Conservation (phyloP, 2,113 vertebrate genomes). For the Romanogobio albipinnatus region DNA sequence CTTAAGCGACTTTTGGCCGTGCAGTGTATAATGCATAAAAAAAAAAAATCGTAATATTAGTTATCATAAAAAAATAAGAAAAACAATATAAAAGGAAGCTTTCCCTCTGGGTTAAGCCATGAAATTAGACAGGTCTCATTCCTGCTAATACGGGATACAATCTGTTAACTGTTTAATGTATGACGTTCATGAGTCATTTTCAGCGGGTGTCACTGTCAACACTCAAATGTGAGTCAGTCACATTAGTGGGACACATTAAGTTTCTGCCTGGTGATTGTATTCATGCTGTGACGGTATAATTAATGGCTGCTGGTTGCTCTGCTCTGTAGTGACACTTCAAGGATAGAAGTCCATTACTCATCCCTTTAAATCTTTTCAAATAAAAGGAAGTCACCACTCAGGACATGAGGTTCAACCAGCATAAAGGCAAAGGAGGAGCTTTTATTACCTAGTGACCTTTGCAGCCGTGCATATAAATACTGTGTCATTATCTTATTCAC, state of each 20-base stretch:
- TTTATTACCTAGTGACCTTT: slow-evolving; percentile 48
- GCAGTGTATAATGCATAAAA: no score
- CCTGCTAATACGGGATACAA: slow-evolving; percentile 23
- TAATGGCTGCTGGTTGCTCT: slow-evolving; percentile 33
- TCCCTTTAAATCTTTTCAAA: slow-evolving; percentile 45
- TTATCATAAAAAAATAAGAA: background rate
- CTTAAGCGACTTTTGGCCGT: no score
- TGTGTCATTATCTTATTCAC: slow-evolving; percentile 41
- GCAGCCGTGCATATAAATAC: slow-evolving; percentile 34
- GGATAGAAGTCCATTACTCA: slow-evolving; percentile 44
- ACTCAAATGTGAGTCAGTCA: slow-evolving; percentile 29
- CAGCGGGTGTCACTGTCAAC: slow-evolving; percentile 15
- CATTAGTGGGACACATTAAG: slow-evolving; percentile 17
- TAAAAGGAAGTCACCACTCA: slow-evolving; percentile 27
- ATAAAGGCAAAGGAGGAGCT: slow-evolving; percentile 43
- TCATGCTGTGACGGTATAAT: slow-evolving; percentile 23
- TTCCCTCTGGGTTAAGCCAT: background rate
- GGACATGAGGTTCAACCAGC: slow-evolving; percentile 31
- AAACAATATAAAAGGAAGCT: background rate
- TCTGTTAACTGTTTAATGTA: slow-evolving; percentile 14
- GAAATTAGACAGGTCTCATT: slow-evolving; percentile 3
- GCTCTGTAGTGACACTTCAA: slow-evolving; percentile 31
- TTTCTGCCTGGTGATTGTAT: slow-evolving; percentile 34
- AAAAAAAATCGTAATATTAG: no score
- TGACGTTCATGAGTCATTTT: slow-evolving; percentile 31